Evolutionary conservation across 2,797 vertebrate genomes (phyloP).

Genomic region (Etheostoma nigrum): DNA sequence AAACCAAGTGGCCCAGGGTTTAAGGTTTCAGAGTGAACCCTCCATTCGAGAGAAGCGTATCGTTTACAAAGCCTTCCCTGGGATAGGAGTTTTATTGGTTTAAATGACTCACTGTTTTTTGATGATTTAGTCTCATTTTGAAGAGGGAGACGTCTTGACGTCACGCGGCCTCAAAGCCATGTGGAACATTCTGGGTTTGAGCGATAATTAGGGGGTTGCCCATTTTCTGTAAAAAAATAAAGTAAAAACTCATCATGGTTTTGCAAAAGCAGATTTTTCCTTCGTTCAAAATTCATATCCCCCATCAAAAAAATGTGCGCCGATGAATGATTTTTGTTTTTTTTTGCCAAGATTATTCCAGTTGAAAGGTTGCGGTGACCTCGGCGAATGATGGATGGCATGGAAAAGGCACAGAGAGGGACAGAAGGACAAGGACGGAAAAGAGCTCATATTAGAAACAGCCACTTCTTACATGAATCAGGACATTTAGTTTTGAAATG

Average conservation of each 20-base stretch:
- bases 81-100: conserved; percentile 75
- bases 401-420: conserved; percentile 51
- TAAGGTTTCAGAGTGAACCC: conserved; percentile 80
- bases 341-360: conserved; percentile 61
- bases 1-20: conserved; percentile 76
- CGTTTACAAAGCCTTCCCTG: conserved; percentile 80
- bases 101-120: conserved; percentile 80
- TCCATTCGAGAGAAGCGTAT: conserved; percentile 69
- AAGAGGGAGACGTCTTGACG: conserved; percentile 48
- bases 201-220: conserved; percentile 81
- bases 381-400: conserved; percentile 66
- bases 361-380: conserved; percentile 61
- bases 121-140: conserved; percentile 68
- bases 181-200: conserved; percentile 74
- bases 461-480: background rate
- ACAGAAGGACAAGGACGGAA: conserved; percentile 42
- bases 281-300: conserved; percentile 16
- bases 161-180: conserved; percentile 61
- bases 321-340: conserved; percentile 52
- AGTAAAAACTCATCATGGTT: conserved; percentile 61
- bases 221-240: conserved; percentile 52
- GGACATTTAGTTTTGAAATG: conserved; percentile 1
- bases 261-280: conserved; percentile 55
- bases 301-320: conserved; percentile 51
- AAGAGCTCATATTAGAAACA: conserved; percentile 17